Evolutionary conservation across 2,797 vertebrate species (phyloP).

Genomic region (Propithecus perrieri): DNA sequence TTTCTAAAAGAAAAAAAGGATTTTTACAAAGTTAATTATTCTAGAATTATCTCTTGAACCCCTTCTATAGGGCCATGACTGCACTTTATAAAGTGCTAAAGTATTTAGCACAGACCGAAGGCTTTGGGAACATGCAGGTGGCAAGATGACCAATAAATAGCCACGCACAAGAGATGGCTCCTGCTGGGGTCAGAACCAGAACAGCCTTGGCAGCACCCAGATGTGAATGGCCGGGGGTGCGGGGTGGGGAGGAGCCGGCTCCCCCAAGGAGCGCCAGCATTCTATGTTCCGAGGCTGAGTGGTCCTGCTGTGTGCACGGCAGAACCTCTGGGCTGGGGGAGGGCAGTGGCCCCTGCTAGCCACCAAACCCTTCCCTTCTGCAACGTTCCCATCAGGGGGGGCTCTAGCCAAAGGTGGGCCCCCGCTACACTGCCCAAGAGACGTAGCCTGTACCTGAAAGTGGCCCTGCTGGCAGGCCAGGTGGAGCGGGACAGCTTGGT

Average conservation of each 20-base stretch:
- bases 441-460: conserved; percentile 85
- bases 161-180: not conserved
- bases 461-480: conserved; percentile 94
- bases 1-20: not conserved
- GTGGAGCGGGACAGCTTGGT: conserved; percentile 92
- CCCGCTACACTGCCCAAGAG: not conserved
- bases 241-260: not conserved
- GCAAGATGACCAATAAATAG: too few species aligned
- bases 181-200: not conserved
- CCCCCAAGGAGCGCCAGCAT: not conserved
- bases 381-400: too few species aligned
- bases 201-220: not conserved
- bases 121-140: not conserved
- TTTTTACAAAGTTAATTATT: not conserved
- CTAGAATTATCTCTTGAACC: not conserved
- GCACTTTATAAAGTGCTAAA: not conserved
- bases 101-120: not conserved
- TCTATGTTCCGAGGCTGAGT: not conserved
- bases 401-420: not conserved
- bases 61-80: too few species aligned
- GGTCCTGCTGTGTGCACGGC: not conserved
- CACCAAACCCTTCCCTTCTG: not conserved
- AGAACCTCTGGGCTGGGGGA: not conserved
- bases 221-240: fast-evolving
- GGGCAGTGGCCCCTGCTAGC: not conserved